Evolutionary conservation across 2,797 vertebrate species (phyloP), one percentile per base, ranked within the genome.

Genomic region (Cottoperca gobio): DNA sequence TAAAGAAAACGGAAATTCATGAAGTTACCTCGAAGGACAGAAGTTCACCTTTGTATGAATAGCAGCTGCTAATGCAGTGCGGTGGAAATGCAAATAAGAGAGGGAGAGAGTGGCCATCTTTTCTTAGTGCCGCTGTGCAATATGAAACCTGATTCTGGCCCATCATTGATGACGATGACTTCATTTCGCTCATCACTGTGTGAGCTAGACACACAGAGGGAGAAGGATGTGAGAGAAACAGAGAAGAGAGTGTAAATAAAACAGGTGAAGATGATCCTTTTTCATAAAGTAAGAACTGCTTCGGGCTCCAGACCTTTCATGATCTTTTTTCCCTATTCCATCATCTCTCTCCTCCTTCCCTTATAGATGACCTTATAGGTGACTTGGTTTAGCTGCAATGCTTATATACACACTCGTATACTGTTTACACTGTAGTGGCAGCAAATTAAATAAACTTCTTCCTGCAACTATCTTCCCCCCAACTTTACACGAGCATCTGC

Each of bases 281-380:
- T 68, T 78, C 35, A 74, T 71, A 33, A 74, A 45, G 63, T 58
- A 17, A 59, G 23, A 63, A 17, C 21, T 11, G 57, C 66, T 43
- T 33, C n/a, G 8, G 74, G 61, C 33, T n/a, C 37, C 28, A 48
- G 43, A 3, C 21, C 60, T 9, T 12, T 35, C 13, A 9, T 67
- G 31, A 35, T 63, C 14, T 50, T 69, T 52, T 40, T 31, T 8
- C 1, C 16, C 0, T 57, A 1, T 0, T 17, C 23, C 26, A 37
- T 48, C 7, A 33, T 73, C 21, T 62, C 40, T 21, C 49, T 33
- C 24, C 35, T 50, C 8, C 12, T 57, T 33, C 14, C 12, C 23
- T 55, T 1, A 19, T 19, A n/a, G n/a, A n/a, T n/a, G n/a, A 35
- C n/a, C 26, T 26, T 26, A 26, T 1, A 50, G 31, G 26, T 31